Evolutionary conservation across 2,888 invertebrate species (phyloP), one percentile per base, ranked within the genome.

Genomic region (Erynnis tages): DNA sequence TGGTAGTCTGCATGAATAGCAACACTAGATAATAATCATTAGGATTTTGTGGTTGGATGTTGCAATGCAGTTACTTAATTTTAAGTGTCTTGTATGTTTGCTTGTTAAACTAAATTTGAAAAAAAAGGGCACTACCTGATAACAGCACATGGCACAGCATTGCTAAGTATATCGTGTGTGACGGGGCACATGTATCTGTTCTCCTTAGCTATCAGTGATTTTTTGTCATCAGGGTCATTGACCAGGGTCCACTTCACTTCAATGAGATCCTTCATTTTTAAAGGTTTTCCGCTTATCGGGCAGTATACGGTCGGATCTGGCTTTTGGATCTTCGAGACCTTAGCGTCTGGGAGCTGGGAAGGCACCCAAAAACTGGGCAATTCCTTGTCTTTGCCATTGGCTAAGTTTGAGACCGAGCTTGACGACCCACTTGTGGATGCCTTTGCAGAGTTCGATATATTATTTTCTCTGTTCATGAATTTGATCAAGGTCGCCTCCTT

Each of bases 341-440:
- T 94, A 0, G 97, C 96, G 71, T 95, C 93, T 0, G 98, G 98
- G 6, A 98, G 94, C 76, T 98, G 94, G 0, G 96, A 95, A 0
- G 99, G 99, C 52, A 99, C 92, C 99, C 99, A 99, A 79, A 98
- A 99, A 82, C 97, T 97, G 0, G 98, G 98, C 35, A 98, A 82
- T 58, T 94, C 87, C 72, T 96, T 96, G 53, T 96, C 94, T 68
- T 93, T 92, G 0, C 93, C 94, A 66, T 93, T 93, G 0, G 91
- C 91, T 91, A 96, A 93, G 71, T 97, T 97, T 1, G 96, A 96
- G 14, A 96, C 91, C 0, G 94, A 93, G 8, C 76, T 72, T 7
- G 86, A 77, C 0, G 82, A 67, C 0, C 73, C 69, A 2, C 74
- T 60, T 0, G 57, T 55, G 0, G 69, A 58, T 19, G 65, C 62